Evolutionary conservation across 2,888 invertebrate species (phyloP).

Genomic region (Corbicula japonica): DNA sequence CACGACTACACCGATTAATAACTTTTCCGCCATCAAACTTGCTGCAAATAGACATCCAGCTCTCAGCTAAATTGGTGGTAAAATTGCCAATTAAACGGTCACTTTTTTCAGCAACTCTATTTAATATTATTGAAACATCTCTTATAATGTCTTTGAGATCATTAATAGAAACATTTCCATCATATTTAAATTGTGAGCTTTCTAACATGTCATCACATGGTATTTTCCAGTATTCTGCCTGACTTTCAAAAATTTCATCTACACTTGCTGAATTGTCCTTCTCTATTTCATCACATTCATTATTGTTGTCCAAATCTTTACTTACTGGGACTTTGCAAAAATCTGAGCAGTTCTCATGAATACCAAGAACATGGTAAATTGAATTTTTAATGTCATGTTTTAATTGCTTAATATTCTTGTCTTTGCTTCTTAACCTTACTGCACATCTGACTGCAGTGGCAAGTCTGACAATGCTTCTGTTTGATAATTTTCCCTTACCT

Average conservation of each 20-base stretch:
- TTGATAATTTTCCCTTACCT: constrained; percentile 36
- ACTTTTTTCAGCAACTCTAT: constrained; percentile 49
- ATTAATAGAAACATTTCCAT: not conserved
- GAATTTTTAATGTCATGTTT: constrained; percentile 55
- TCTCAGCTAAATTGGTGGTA: constrained; percentile 60
- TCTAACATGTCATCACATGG: constrained; percentile 15
- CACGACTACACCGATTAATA: constrained; percentile 37
- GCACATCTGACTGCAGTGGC: constrained; percentile 56
- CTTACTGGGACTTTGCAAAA: constrained; percentile 36
- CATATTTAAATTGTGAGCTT: not conserved
- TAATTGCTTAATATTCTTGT: constrained; percentile 21
- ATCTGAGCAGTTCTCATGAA: constrained; percentile 47
- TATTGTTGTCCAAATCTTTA: not conserved
- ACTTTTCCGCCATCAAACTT: constrained; percentile 66
- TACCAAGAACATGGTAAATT: constrained; percentile 51
- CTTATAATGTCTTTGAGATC: constrained; percentile 17
- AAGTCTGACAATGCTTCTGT: constrained; percentile 25
- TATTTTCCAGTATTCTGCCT: constrained; percentile 27
- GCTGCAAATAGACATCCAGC: constrained; percentile 47
- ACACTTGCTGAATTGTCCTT: constrained; percentile 7
- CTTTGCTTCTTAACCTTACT: constrained; percentile 41
- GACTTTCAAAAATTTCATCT: constrained; percentile 24
- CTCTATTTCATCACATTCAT: not conserved
- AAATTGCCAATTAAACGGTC: constrained; percentile 49
- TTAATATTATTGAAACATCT: constrained; percentile 44